phyloP scores from a whole-genome alignment of 1,140 invertebrate species.

The Drosophila watanabei region DNA sequence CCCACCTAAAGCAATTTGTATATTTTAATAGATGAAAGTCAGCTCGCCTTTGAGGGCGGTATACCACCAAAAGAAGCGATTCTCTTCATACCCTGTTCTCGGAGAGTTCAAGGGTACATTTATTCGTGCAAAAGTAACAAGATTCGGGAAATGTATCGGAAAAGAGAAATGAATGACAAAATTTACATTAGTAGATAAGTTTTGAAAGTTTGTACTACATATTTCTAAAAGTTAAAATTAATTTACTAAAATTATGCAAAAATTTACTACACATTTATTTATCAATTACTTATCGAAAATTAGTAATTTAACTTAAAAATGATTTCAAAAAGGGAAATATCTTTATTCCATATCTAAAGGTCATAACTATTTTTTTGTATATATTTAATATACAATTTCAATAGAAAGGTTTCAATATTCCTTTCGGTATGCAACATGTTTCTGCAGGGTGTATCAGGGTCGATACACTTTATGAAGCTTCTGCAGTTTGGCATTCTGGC shows the following conservation, averaged over 20 bases:
- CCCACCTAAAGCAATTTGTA: conserved; percentile 50
- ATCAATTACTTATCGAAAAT: no score
- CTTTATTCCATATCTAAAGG: neutral
- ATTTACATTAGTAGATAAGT: neutral
- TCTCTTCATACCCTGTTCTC: conserved; percentile 2
- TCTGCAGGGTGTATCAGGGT: neutral
- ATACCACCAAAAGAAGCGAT: conserved; percentile 24
- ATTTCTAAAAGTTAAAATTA: no score
- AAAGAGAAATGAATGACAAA: neutral
- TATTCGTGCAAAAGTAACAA: neutral
- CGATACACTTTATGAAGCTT: no score
- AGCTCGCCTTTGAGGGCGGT: conserved; percentile 35
- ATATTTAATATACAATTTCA: neutral
- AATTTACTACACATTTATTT: no score
- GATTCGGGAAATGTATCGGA: no score
- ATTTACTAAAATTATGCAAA: no score
- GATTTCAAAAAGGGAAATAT: no score
- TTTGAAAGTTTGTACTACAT: no score
- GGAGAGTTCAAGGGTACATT: conserved; percentile 3
- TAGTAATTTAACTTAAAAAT: no score
- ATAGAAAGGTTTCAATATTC: no score
- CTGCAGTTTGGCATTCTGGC: conserved; percentile 29
- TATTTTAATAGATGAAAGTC: conserved; percentile 76
- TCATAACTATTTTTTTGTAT: no score
- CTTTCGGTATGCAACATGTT: neutral